Evolutionary conservation across 2,888 invertebrate species (phyloP), one percentile per base, ranked within the genome.

Genomic region (Lysandra bellargus): DNA sequence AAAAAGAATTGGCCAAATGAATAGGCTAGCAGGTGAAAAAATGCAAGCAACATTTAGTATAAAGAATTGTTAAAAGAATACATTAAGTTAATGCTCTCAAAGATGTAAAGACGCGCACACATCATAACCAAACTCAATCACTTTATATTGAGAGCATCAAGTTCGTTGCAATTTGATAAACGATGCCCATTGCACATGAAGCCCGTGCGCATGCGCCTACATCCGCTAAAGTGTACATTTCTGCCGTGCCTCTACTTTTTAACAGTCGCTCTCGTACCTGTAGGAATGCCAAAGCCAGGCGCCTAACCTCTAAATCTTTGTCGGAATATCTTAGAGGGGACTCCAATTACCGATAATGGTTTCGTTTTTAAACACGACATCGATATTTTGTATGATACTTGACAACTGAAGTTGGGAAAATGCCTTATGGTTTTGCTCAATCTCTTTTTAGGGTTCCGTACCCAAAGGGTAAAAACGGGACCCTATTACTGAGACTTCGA

Each of bases 171-270:
- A 76, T 57, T 76, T 17, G 33, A 76, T 14, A 53, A 76, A 76
- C 57, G 76, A 76, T 76, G 76, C 33, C 57, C 37, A 76, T 76
- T 75, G 53, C 76, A 14, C 76, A 57, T 76, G 49, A 76, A 76
- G 76, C n/a, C 57, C 33, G 75, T 23, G 76, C 76, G 76, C 76
- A 76, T 57, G 76, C 76, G 23, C 53, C 33, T 53, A 76, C 76
- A 76, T 76, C 76, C 76, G 76, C 53, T 17, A 57, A 76, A 53
- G 2, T 53, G 33, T 14, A 6, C 76, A 76, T 76, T 14, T 30
- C 33, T 30, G 76, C 17, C 76, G 30, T 57, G 53, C 76, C 76
- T 33, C 33, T 33, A 44, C 33, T 57, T 53, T n/a, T 57, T 53
- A 57, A 57, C 57, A 49, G 75, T 23, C 76, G 57, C 75, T 30